Conservation (phyloP, 2,113 vertebrate species). For the Heterocephalus glaber region DNA sequence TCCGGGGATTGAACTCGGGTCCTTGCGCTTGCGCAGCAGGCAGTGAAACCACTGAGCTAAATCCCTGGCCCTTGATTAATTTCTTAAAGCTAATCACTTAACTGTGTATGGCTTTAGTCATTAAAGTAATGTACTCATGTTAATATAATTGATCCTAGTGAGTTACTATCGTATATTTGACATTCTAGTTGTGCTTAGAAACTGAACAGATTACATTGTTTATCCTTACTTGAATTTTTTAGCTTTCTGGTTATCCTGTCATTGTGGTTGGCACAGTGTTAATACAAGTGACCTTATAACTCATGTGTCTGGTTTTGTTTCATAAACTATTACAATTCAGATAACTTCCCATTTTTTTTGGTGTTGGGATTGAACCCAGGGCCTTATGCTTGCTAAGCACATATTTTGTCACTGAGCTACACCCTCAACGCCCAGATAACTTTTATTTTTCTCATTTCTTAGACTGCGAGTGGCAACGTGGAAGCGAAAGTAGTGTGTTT, state of each 20-base stretch:
- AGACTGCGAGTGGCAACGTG: slow-evolving; percentile 98
- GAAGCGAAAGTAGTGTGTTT: slow-evolving; percentile 99
- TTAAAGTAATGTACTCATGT: slow-evolving; percentile 31
- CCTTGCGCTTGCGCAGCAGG: too few relatives aligned
- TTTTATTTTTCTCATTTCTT: slow-evolving; percentile 83
- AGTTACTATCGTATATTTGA: slow-evolving; percentile 57
- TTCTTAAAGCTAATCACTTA: slow-evolving; percentile 42
- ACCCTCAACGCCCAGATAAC: slow-evolving; percentile 13
- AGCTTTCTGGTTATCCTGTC: slow-evolving; percentile 13
- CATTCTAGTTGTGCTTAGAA: slow-evolving; percentile 14
- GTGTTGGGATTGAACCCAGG: not conserved
- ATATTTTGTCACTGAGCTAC: not conserved
- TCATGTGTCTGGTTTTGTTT: slow-evolving; percentile 34
- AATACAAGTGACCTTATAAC: slow-evolving; percentile 19
- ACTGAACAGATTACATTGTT: slow-evolving; percentile 29
- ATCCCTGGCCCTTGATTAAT: too few relatives aligned
- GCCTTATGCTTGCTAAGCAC: not conserved
- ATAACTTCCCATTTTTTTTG: not conserved
- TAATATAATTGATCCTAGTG: slow-evolving; percentile 39
- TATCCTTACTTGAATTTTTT: slow-evolving; percentile 46
- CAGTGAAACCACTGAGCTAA: too few relatives aligned
- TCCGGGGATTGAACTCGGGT: too few relatives aligned
- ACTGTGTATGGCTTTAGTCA: slow-evolving; percentile 38
- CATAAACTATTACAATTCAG: slow-evolving; percentile 31
- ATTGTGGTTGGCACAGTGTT: slow-evolving; percentile 55